Percentiles rank a stretch among this genome's conserved stretches.
These are phyloP conservation scores for Cheilosia variabilis DNA, from an alignment of 2,888 invertebrate genomes.

Conservation along the genomic window DNA sequence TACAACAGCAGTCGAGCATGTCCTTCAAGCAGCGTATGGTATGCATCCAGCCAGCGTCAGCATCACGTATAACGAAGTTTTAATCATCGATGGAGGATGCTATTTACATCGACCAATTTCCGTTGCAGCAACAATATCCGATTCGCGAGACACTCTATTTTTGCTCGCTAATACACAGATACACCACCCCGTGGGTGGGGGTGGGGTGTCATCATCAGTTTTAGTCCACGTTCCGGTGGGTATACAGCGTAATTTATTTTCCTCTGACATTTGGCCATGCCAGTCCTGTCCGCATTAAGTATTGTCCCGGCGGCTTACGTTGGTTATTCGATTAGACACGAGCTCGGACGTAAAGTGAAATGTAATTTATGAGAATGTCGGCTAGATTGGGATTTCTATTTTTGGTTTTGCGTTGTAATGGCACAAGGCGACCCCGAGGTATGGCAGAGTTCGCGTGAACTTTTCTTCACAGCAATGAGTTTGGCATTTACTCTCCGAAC, in stretches of 20 bases:
- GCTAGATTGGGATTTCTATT: slow-evolving; percentile 53
- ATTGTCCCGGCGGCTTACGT: slow-evolving; percentile 63
- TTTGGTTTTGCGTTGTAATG: slow-evolving; percentile 18
- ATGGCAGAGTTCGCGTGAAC: slow-evolving; percentile 29
- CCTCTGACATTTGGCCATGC: slow-evolving; percentile 65
- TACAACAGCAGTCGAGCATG: slow-evolving; percentile 2
- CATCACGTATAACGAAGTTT: slow-evolving; percentile 32
- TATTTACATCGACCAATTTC: slow-evolving; percentile 59
- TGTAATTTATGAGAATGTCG: slow-evolving; percentile 66
- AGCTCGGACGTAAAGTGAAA: slow-evolving; percentile 49
- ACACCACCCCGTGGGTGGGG: slow-evolving; percentile 10
- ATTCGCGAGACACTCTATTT: slow-evolving; percentile 47
- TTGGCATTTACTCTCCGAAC: slow-evolving; percentile 34
- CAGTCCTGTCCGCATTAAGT: slow-evolving; percentile 50
- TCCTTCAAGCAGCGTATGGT: neutral
- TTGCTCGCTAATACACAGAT: slow-evolving; percentile 18
- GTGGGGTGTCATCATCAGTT: neutral
- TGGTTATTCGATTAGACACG: slow-evolving; percentile 68
- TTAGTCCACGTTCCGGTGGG: slow-evolving; percentile 28
- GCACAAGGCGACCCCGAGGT: neutral
- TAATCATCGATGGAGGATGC: slow-evolving; percentile 43
- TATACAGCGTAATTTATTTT: slow-evolving; percentile 57
- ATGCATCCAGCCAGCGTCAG: neutral
- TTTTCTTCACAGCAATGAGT: slow-evolving; percentile 19
- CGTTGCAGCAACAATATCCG: slow-evolving; percentile 57